Conservation (phyloP, 1,140 invertebrate genomes). For the Micrasema longulum region DNA sequence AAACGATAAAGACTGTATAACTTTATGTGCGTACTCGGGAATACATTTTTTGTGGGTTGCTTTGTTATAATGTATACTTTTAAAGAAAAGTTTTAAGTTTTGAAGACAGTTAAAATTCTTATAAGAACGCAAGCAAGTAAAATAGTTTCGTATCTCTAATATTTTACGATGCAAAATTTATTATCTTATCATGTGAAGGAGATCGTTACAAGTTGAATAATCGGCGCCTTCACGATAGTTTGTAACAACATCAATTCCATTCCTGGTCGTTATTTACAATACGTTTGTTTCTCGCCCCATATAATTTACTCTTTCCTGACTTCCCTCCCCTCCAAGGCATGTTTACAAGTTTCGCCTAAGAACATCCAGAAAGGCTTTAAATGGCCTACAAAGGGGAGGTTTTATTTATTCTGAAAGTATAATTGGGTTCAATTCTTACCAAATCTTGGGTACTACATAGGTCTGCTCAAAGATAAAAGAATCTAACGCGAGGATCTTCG, state of each 20-base stretch:
- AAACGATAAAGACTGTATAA: too few relatives aligned
- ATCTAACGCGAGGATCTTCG: too few relatives aligned
- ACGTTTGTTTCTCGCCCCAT: constrained; percentile 23
- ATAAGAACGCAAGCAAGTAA: background rate
- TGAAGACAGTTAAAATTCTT: too few relatives aligned
- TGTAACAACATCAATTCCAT: constrained; percentile 32
- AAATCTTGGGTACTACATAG: too few relatives aligned
- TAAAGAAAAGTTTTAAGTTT: too few relatives aligned
- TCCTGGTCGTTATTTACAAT: constrained; percentile 39
- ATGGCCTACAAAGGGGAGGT: background rate
- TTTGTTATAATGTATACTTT: too few relatives aligned
- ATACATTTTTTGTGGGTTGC: too few relatives aligned
- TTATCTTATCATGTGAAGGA: constrained; percentile 24
- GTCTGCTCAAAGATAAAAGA: too few relatives aligned
- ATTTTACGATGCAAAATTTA: background rate
- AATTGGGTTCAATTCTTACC: too few relatives aligned
- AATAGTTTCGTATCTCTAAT: constrained; percentile 25
- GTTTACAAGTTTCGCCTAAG: background rate
- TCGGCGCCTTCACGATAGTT: constrained; percentile 32
- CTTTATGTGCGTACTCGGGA: too few relatives aligned
- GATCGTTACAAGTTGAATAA: constrained; percentile 35
- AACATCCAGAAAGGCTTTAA: background rate
- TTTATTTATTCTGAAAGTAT: too few relatives aligned
- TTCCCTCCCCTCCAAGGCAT: background rate
- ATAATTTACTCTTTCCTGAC: constrained; percentile 31